Evolutionary conservation across 1,140 invertebrate species (phyloP).

Genomic region (Cecropterus lyciades): DNA sequence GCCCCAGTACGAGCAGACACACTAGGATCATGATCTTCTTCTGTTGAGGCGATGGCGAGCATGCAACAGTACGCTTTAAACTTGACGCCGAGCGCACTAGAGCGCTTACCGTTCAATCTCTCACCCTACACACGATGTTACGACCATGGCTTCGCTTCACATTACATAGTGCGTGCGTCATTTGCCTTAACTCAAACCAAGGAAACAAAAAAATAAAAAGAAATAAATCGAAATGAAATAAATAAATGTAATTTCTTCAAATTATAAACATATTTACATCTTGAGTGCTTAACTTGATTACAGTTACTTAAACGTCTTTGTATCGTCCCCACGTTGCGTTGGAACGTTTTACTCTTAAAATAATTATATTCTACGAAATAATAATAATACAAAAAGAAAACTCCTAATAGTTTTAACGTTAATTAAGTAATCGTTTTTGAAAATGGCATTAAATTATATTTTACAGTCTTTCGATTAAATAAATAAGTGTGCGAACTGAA

Average conservation of each 20-base stretch:
- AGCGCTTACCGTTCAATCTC: constrained; percentile 39
- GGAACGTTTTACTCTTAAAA: constrained; percentile 26
- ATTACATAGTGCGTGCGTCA: constrained; percentile 66
- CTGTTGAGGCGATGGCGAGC: constrained; percentile 86
- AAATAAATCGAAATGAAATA: constrained; percentile 81
- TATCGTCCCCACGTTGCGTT: constrained; percentile 37
- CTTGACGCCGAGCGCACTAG: constrained; percentile 44
- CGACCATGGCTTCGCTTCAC: constrained; percentile 35
- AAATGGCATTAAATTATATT: constrained; percentile 68
- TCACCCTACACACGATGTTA: constrained; percentile 39
- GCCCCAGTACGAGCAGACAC: constrained; percentile 95
- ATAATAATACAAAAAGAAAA: constrained; percentile 44
- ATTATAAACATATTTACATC: constrained; percentile 82
- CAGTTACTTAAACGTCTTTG: constrained; percentile 50
- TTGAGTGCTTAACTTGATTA: constrained; percentile 57
- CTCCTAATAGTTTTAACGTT: constrained; percentile 19
- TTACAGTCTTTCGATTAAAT: constrained; percentile 72
- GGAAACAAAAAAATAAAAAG: constrained; percentile 67
- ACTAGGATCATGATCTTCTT: constrained; percentile 99
- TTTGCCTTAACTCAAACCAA: constrained; percentile 57
- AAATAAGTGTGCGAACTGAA: constrained; percentile 49
- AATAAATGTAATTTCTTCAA: constrained; percentile 80
- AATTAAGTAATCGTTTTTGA: constrained; percentile 63
- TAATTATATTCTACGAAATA: constrained; percentile 43
- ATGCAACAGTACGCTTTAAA: constrained; percentile 81